Percentiles rank a stretch among this genome's conserved stretches.
Conservation (phyloP, 2,888 invertebrate species). For the Sphaerophoria rueppellii region DNA sequence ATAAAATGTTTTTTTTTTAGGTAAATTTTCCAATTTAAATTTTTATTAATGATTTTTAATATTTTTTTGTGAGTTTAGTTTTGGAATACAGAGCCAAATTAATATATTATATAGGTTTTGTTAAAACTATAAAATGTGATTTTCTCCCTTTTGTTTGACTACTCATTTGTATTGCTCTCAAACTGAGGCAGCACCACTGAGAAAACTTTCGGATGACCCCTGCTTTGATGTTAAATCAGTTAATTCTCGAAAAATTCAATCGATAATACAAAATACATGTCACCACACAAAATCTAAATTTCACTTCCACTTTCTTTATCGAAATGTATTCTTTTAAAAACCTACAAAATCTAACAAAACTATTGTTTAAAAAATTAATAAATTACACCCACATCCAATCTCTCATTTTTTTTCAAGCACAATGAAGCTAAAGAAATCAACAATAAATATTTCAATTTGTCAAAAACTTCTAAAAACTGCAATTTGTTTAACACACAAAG, state of each 20-base stretch:
- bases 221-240: not conserved
- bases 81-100: too few species aligned
- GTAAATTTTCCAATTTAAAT: too few species aligned
- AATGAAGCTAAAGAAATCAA: not conserved
- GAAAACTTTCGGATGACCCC: too few species aligned
- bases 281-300: not conserved
- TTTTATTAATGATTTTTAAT: too few species aligned
- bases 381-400: slow-evolving; percentile 36
- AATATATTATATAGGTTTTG: too few species aligned
- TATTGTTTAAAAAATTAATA: slow-evolving; percentile 3
- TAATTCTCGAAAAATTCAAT: not conserved
- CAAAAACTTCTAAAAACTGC: not conserved
- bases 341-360: slow-evolving; percentile 20
- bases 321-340: slow-evolving; percentile 7
- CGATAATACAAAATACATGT: not conserved
- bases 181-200: too few species aligned
- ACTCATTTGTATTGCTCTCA: too few species aligned
- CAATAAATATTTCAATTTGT: slow-evolving; percentile 19
- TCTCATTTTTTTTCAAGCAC: not conserved
- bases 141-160: too few species aligned
- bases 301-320: slow-evolving; percentile 20
- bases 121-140: too few species aligned
- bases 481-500: slow-evolving; percentile 52
- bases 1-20: too few species aligned
- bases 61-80: too few species aligned